phyloP scores from a whole-genome alignment of 1,140 invertebrate species.

The Apolygus lucorum region DNA sequence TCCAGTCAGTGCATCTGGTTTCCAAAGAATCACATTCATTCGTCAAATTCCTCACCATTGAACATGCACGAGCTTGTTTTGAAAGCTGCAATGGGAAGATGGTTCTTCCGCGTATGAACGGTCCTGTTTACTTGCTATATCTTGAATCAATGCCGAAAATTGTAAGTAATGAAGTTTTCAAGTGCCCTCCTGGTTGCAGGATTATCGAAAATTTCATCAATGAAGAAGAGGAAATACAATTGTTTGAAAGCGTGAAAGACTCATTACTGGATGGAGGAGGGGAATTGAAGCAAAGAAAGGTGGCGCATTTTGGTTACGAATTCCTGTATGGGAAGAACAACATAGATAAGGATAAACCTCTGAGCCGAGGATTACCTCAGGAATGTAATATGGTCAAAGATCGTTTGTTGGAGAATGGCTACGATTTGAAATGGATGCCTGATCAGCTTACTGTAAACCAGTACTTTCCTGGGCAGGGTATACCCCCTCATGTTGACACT shows the following conservation, averaged over 20 bases:
- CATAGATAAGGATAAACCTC: slow-evolving; percentile 62
- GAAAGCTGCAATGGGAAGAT: slow-evolving; percentile 45
- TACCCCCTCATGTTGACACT: slow-evolving; percentile 91
- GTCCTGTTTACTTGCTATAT: slow-evolving; percentile 56
- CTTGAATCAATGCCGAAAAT: slow-evolving; percentile 31
- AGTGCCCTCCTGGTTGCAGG: slow-evolving; percentile 59
- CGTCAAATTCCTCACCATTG: slow-evolving; percentile 45
- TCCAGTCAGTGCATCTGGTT: slow-evolving; percentile 54
- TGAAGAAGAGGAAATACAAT: slow-evolving; percentile 55
- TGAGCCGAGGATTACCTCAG: slow-evolving; percentile 58
- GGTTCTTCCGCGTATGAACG: slow-evolving; percentile 45
- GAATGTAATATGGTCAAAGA: slow-evolving; percentile 57
- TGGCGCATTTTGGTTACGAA: slow-evolving; percentile 90
- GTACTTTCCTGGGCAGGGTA: slow-evolving; percentile 90
- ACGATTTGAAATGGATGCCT: slow-evolving; percentile 43
- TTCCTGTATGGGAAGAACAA: slow-evolving; percentile 86
- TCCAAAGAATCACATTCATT: slow-evolving; percentile 68
- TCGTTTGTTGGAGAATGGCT: slow-evolving; percentile 45
- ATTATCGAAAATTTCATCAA: slow-evolving; percentile 66
- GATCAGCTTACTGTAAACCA: slow-evolving; percentile 91
- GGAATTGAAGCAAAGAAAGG: slow-evolving; percentile 71
- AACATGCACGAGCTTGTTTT: slow-evolving; percentile 45
- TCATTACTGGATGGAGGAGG: slow-evolving; percentile 35
- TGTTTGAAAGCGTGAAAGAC: slow-evolving; percentile 55
- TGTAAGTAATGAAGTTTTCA: slow-evolving; percentile 41